These are phyloP conservation scores for Hemiscyllium ocellatum DNA, from an alignment of 2,113 vertebrate species.

Conservation along the genomic window DNA sequence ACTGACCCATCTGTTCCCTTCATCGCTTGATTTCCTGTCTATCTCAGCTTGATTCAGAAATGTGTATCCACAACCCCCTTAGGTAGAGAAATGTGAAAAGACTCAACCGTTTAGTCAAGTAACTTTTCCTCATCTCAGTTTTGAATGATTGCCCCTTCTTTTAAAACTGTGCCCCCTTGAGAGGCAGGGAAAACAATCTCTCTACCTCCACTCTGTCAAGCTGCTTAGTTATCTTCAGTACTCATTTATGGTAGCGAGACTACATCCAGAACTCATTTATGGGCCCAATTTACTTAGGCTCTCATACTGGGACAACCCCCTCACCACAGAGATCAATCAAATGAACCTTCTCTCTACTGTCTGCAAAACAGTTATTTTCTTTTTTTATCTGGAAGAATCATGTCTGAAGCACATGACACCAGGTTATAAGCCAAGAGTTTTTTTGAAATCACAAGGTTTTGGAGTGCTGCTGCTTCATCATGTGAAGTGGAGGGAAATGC, in stretches of 20 bases:
- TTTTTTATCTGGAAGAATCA: not conserved
- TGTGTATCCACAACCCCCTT: not conserved
- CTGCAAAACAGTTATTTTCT: not conserved
- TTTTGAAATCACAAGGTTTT: too few relatives aligned
- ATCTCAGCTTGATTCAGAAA: not conserved
- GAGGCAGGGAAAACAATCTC: not conserved
- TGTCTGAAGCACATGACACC: too few relatives aligned
- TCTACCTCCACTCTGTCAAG: not conserved
- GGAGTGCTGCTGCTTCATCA: too few relatives aligned
- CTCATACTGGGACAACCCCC: too few relatives aligned
- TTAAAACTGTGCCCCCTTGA: not conserved
- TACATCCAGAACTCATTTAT: too few relatives aligned
- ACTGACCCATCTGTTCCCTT: not conserved
- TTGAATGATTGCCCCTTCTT: not conserved
- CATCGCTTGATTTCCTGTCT: too few relatives aligned
- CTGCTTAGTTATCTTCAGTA: not conserved
- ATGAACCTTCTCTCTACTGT: not conserved
- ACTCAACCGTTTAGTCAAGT: not conserved
- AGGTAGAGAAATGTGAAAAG: not conserved
- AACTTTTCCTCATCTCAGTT: not conserved
- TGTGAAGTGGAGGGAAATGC: too few relatives aligned
- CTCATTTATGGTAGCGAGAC: too few relatives aligned
- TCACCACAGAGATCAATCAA: too few relatives aligned
- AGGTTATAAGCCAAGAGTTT: too few relatives aligned
- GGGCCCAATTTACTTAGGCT: too few relatives aligned